These are phyloP conservation scores for Callosobruchus maculatus DNA, from an alignment of 2,888 invertebrate genomes.

Conservation along the genomic window DNA sequence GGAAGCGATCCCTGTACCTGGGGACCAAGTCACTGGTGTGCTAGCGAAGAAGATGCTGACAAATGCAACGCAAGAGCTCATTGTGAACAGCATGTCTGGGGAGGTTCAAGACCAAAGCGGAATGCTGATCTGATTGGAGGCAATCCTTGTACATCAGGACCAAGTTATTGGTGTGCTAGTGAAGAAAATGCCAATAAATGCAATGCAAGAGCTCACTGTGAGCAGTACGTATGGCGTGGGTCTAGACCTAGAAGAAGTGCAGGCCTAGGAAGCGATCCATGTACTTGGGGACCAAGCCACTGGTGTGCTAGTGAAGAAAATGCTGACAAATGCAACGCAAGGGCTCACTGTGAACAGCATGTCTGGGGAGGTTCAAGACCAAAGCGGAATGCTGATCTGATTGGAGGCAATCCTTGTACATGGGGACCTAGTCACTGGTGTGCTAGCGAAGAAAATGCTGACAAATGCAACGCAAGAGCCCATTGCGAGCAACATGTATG, in stretches of 20 bases:
- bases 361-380: neutral
- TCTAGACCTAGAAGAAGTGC: slow-evolving; percentile 10
- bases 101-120: neutral
- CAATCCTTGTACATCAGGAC: neutral
- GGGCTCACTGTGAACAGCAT: neutral
- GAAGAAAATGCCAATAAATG: slow-evolving; percentile 12
- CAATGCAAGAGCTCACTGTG: neutral
- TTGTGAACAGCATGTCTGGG: neutral
- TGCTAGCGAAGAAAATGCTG: neutral
- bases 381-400: neutral
- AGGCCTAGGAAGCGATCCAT: slow-evolving; percentile 53
- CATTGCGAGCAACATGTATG: neutral
- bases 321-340: slow-evolving; percentile 45
- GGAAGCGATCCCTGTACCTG: neutral
- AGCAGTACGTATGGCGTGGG: slow-evolving; percentile 16
- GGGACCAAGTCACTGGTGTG: neutral
- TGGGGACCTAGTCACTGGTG: neutral
- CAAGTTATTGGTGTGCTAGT: neutral
- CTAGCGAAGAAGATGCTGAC: neutral
- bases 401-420: neutral
- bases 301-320: slow-evolving; percentile 62
- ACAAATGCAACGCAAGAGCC: neutral
- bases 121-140: neutral
- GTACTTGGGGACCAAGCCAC: slow-evolving; percentile 72
- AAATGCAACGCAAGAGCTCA: neutral